phyloP scores from a whole-genome alignment of 1,140 invertebrate species.

The Formica exsecta region DNA sequence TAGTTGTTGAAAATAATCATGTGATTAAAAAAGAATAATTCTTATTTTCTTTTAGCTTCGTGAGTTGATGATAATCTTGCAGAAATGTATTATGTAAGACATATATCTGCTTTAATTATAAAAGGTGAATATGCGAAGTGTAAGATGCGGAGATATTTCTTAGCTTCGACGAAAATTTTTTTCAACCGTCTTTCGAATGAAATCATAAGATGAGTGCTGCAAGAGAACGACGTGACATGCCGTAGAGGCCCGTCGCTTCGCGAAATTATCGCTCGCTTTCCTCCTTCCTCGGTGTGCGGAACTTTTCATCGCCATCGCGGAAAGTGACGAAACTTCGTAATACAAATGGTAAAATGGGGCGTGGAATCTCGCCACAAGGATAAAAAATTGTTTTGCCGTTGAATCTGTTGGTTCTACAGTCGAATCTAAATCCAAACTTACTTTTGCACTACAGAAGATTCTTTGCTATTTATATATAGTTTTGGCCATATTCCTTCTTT shows the following conservation, averaged over 20 bases:
- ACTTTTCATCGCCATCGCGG: constrained; percentile 27
- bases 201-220: constrained; percentile 34
- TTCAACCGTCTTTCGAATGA: constrained; percentile 3
- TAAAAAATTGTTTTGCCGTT: constrained; percentile 16
- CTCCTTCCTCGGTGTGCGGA: constrained; percentile 10
- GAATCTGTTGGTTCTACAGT: background rate
- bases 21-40: background rate
- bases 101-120: background rate
- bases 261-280: constrained; percentile 45
- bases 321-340: constrained; percentile 52
- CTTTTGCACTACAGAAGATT: background rate
- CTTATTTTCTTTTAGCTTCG: background rate
- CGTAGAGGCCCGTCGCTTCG: background rate
- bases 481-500: too few species aligned
- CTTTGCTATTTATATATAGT: background rate
- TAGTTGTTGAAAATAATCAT: background rate
- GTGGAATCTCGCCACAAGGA: background rate
- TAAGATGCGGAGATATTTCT: background rate
- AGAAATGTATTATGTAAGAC: background rate
- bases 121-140: background rate
- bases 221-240: background rate
- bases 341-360: constrained; percentile 6
- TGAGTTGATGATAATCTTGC: background rate
- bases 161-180: constrained; percentile 5
- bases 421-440: constrained; percentile 24